Base-by-base conservation (phyloP, 2,113 vertebrate species). In the Erpornis zantholeuca region DNA sequence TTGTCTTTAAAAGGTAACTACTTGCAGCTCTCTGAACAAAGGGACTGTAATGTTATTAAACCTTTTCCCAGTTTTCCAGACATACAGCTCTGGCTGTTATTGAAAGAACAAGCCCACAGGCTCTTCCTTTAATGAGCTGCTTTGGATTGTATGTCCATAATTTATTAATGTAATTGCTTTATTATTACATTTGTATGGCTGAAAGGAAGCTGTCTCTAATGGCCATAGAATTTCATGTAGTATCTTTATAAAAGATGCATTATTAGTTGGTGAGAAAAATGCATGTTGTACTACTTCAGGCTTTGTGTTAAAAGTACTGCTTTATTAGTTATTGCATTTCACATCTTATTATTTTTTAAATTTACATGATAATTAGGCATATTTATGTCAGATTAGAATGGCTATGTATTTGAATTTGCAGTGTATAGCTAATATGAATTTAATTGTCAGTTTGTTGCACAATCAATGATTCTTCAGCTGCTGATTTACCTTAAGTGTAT, bases 151-250 rank as follows among this genome's bases (percentile, higher is more conserved):
- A 96, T 94, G 84, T 97, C 95, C 92, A 95, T 96, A 96, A 96
- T 97, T 97, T 97, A 97, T 96, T 97, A 97, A 85, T 96, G 72
- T 97, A 94, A 84, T 97, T 97, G 94, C 96, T 96, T 95, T 97
- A 96, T 97, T 96, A 97, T 98, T 96, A 87, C 79, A 93, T 97
- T 96, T 96, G 64, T 97, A 83, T 94, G 94, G 96, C 93, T 95
- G 96, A 82, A 85, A 97, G 94, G 91, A 98, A 96, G 77, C 70
- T 95, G 96, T 94, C 79, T 96, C 94, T 96, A 96, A 94, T 97
- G 73, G 78, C 94, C 68, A 53, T 57, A 95, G 92, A 93, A 97
- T 97, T 97, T 92, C 83, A 69, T 96, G 69, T 92, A 91, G 91
- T 88, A 82, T 96, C 89, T 91, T 96, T 95, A 80, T 86, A 92